Percentiles rank a stretch among this genome's conserved stretches.
Conservation (phyloP, 2,797 vertebrate genomes). For the Tauraco hartlaubi region DNA sequence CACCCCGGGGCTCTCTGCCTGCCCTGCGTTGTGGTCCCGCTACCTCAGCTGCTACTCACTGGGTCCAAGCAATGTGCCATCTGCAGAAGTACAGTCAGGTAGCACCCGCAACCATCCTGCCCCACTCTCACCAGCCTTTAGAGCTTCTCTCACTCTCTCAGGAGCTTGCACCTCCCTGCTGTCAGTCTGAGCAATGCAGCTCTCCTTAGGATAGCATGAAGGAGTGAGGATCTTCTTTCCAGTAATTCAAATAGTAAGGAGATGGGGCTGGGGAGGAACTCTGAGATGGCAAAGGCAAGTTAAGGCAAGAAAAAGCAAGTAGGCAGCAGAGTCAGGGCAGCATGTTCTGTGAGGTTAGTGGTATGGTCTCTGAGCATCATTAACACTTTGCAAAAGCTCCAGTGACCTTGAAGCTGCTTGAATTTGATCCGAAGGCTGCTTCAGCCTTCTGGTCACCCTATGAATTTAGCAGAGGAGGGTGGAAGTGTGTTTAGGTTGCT, state of each 20-base stretch:
- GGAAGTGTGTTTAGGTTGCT: background rate
- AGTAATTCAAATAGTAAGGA: background rate
- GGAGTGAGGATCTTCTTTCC: background rate
- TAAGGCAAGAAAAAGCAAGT: background rate
- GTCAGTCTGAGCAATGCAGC: background rate
- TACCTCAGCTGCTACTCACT: background rate
- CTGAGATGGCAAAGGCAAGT: background rate
- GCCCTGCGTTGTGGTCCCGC: background rate
- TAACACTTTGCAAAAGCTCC: background rate
- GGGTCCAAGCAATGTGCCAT: background rate
- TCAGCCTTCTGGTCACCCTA: background rate
- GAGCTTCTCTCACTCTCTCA: background rate
- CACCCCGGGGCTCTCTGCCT: too few relatives aligned
- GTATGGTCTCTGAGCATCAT: background rate
- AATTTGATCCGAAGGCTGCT: background rate
- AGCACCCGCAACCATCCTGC: background rate
- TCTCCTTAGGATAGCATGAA: background rate
- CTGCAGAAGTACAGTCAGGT: background rate
- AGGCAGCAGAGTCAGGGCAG: background rate
- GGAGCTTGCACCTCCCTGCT: background rate
- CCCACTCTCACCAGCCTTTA: background rate
- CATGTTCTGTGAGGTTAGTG: background rate
- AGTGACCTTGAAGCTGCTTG: background rate
- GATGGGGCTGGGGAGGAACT: background rate
- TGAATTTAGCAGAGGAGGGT: background rate